Evolutionary conservation across 2,113 vertebrate species (phyloP), one percentile per base, ranked within the genome.

Genomic region (Alaudala cheleensis): DNA sequence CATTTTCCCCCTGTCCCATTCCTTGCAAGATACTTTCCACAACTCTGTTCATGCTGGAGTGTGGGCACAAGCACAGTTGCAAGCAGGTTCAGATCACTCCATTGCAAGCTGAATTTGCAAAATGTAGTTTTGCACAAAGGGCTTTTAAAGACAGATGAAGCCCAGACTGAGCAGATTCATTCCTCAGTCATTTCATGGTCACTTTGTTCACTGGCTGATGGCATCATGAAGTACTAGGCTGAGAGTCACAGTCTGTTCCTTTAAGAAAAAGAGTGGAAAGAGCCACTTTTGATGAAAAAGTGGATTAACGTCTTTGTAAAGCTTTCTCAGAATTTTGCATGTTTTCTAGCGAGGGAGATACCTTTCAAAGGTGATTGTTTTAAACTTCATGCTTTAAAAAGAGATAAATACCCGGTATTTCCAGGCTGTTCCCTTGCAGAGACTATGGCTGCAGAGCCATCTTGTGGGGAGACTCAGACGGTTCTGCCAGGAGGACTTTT

Each of bases 401-500:
- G 33, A 28, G 29, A 31, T 15, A 56, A 71, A 21, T 7, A 44
- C 58, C 2, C 0, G 5, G 11, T 33, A 14, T 71, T 76, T 87
- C 11, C 26, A 23, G 14, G 24, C 24, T 37, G 24, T 61, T 9
- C 4, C 10, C 11, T 16, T 19, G 19, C 39, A 67, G n/a, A 83
- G 20, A 25, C 19, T 70, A 8, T 25, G 51, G 28, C 56, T 1
- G 9, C 70, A 94, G 93, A 87, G 94, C 87, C 95, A 89, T 82
- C 93, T 93, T 8, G 92, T 85, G 96, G 93, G 51, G 14, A 85
- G 18, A 44, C 8, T 24, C 37, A 31, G 23, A 7, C 0, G 0
- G 15, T 29, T 84, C 39, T 39, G 61, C 23, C n/a, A 34, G 34
- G 4, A 70, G 4, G 12, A 83, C 66, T 15, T 15, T 39, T 33